Percentiles rank a stretch among this genome's conserved stretches.
Conservation (phyloP, 2,113 vertebrate species). For the Pongo pygmaeus region DNA sequence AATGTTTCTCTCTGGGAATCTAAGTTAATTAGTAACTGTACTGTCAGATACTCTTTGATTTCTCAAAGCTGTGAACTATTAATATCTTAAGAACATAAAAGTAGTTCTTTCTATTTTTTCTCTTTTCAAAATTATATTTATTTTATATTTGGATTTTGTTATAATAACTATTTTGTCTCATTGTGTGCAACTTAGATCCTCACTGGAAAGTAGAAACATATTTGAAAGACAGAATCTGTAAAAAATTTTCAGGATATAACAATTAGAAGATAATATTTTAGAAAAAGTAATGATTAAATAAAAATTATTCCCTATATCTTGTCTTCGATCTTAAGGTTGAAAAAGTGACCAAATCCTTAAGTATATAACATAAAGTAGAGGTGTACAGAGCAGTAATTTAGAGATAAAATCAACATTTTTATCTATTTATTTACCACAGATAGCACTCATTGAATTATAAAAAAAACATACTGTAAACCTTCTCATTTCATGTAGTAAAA, state of each 20-base stretch:
- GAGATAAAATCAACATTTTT: neutral
- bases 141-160: neutral
- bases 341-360: neutral
- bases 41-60: neutral
- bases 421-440: neutral
- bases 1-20: neutral
- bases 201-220: neutral
- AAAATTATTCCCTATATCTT: neutral
- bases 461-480: neutral
- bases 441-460: neutral
- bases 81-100: neutral
- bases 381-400: neutral
- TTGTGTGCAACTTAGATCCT: neutral
- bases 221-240: neutral
- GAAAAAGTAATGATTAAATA: neutral
- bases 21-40: slow-evolving; percentile 62
- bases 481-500: neutral
- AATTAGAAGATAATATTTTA: neutral
- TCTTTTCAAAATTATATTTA: neutral
- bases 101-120: neutral
- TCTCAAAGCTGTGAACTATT: neutral
- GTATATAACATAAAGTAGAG: neutral
- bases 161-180: neutral
- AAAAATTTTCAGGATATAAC: neutral
- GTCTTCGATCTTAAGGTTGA: neutral